Evolutionary conservation across 2,113 vertebrate genomes (phyloP).

Genomic region (Chloroceryle aenea): DNA sequence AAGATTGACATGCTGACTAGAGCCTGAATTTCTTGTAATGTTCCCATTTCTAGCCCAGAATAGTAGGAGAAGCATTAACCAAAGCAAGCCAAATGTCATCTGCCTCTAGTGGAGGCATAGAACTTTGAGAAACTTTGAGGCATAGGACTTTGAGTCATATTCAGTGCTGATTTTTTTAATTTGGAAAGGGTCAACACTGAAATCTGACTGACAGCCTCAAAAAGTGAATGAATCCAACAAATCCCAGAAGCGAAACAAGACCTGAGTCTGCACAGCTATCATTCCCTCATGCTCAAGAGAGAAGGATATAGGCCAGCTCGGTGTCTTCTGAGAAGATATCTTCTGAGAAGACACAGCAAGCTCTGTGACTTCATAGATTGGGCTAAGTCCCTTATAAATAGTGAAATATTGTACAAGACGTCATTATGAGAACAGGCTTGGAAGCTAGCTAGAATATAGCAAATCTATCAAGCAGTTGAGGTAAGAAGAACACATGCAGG

Average conservation of each 20-base stretch:
- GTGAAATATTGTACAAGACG: neutral
- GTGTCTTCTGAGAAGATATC: neutral
- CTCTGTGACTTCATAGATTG: neutral
- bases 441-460: conserved; percentile 28
- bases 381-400: neutral
- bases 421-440: neutral
- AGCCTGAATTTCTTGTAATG: neutral
- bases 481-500: conserved; percentile 69
- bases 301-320: neutral
- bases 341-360: neutral
- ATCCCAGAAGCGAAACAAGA: neutral
- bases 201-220: neutral
- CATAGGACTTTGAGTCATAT: neutral
- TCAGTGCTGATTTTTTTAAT: neutral
- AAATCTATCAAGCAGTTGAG: conserved; percentile 68
- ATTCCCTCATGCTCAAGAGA: neutral
- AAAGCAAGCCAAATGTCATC: neutral
- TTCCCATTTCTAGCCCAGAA: neutral
- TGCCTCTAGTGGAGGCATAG: neutral
- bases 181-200: neutral
- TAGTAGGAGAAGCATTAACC: neutral
- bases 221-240: neutral
- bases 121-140: neutral
- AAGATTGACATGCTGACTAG: neutral
- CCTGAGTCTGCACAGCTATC: neutral